These are phyloP conservation scores for Misgurnus mizolepis DNA, from an alignment of 2,113 vertebrate species.

Conservation along the genomic window DNA sequence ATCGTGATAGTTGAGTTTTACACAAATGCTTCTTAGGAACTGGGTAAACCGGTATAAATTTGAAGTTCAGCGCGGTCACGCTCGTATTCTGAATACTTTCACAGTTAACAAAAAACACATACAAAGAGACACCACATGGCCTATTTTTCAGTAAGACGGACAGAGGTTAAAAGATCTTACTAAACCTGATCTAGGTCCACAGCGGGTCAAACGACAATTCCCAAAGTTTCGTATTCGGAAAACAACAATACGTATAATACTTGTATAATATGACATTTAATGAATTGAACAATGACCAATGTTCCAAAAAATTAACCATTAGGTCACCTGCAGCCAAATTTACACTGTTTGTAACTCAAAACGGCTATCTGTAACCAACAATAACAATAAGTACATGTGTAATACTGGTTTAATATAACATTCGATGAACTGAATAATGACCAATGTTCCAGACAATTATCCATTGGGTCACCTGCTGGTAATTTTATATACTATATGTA, in stretches of 20 bases:
- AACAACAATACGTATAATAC: too few relatives aligned
- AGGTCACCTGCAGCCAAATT: not conserved
- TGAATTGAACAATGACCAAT: not conserved
- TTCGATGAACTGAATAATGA: too few relatives aligned
- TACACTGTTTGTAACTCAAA: too few relatives aligned
- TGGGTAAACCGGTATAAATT: too few relatives aligned
- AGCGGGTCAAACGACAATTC: not conserved
- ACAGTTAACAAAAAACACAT: not conserved
- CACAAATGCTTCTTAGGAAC: not conserved
- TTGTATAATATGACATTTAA: not conserved
- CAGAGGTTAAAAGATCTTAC: not conserved
- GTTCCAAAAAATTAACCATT: not conserved
- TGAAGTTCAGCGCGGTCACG: too few relatives aligned
- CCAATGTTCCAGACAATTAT: too few relatives aligned
- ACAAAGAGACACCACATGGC: not conserved
- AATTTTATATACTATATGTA: too few relatives aligned
- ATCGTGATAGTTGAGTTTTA: not conserved
- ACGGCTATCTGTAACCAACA: too few relatives aligned
- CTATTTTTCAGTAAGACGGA: not conserved
- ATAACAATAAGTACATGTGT: too few relatives aligned
- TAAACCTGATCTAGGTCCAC: not conserved
- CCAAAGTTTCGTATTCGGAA: too few relatives aligned
- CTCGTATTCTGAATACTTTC: not conserved
- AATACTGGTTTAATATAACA: too few relatives aligned
- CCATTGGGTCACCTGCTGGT: too few relatives aligned